Conservation (phyloP, 2,888 invertebrate genomes). For the Drosophila merina region DNA sequence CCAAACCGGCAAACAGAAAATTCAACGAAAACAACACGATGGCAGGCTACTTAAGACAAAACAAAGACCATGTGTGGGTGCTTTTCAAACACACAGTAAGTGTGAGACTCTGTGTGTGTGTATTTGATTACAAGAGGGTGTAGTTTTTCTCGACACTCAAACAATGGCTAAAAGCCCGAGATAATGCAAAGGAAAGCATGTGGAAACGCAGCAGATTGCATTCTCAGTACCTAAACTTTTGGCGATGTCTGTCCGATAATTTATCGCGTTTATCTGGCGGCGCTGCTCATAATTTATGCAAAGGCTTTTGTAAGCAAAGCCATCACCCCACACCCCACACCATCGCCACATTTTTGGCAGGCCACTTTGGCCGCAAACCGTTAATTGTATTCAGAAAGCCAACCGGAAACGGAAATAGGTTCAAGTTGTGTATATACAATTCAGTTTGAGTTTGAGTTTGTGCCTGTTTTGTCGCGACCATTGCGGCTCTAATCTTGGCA, state of each 20-base stretch:
- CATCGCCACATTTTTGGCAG: conserved; percentile 23
- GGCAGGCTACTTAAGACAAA: conserved; percentile 62
- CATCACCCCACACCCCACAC: conserved; percentile 6
- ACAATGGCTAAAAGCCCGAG: conserved; percentile 34
- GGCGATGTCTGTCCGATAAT: conserved; percentile 64
- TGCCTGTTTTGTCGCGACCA: conserved; percentile 46
- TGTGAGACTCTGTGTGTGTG: conserved; percentile 7
- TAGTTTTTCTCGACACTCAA: conserved; percentile 55
- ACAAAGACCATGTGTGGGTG: conserved; percentile 51
- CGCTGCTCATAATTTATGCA: conserved; percentile 73
- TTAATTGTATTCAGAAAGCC: conserved; percentile 67
- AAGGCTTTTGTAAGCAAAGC: conserved; percentile 60
- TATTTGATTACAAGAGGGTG: conserved; percentile 4
- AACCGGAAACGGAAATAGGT: conserved; percentile 73
- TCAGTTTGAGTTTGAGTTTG: conserved; percentile 6
- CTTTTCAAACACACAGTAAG: conserved; percentile 36
- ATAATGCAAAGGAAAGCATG: conserved; percentile 26
- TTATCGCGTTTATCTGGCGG: conserved; percentile 76
- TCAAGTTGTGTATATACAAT: conserved; percentile 50
- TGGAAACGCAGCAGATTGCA: conserved; percentile 60
- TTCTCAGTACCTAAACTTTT: conserved; percentile 28
- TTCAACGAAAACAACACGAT: conserved; percentile 32
- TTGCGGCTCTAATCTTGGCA: conserved; percentile 57
- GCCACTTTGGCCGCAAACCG: conserved; percentile 42
- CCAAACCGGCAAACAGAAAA: conserved; percentile 27